phyloP scores from a whole-genome alignment of 2,888 invertebrate genomes.

The Drosophila histrio region DNA sequence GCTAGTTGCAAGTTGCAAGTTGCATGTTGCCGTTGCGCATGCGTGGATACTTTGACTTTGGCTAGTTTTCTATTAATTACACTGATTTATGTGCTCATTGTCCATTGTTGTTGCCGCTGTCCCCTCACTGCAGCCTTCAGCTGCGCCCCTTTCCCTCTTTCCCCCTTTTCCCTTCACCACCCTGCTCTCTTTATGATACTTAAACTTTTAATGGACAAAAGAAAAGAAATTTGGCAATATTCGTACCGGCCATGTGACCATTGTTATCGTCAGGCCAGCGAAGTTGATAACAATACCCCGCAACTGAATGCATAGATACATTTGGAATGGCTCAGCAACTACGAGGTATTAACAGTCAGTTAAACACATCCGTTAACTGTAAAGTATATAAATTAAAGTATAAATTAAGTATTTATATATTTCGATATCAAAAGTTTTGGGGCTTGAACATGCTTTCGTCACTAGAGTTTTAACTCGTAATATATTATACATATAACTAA shows the following conservation, averaged over 20 bases:
- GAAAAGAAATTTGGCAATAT: conserved; percentile 58
- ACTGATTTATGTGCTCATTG: conserved; percentile 97
- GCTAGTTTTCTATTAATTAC: conserved; percentile 89
- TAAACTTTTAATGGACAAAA: conserved; percentile 62
- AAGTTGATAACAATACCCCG: conserved; percentile 47
- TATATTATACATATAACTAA: no score
- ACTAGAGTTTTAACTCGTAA: no score
- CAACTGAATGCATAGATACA: conserved; percentile 41
- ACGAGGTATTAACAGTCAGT: not conserved
- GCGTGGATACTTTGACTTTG: conserved; percentile 47
- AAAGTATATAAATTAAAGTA: no score
- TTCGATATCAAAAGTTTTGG: no score
- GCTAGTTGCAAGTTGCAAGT: conserved; percentile 2
- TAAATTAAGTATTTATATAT: no score
- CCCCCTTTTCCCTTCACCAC: not conserved
- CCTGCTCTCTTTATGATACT: conserved; percentile 62
- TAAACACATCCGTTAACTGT: not conserved
- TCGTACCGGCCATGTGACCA: conserved; percentile 39
- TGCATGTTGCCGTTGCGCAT: conserved; percentile 44
- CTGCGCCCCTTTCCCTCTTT: not conserved
- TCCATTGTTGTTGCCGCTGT: conserved; percentile 88
- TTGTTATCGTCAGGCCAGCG: conserved; percentile 52
- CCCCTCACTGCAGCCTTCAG: conserved; percentile 28
- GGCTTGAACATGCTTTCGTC: no score
- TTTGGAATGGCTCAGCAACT: conserved; percentile 25